Evolutionary conservation across 2,888 invertebrate genomes (phyloP).

Genomic region (Pristionchus maxplancki): DNA sequence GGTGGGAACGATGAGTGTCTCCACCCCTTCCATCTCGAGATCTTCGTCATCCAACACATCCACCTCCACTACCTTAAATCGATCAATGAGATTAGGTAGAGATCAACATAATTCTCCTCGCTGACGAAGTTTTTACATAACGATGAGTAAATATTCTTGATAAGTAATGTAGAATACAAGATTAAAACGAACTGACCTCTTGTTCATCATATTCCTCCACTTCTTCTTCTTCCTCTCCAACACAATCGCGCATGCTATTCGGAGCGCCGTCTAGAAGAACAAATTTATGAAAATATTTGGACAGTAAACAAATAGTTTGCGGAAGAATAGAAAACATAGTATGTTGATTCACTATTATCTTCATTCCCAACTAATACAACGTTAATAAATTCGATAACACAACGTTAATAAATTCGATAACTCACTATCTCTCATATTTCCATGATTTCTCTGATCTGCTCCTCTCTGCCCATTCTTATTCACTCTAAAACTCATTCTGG

Average conservation of each 20-base stretch:
- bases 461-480: conserved; percentile 15
- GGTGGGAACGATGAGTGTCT: not conserved
- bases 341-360: too few relatives aligned
- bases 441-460: not conserved
- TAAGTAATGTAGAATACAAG: too few relatives aligned
- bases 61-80: conserved; percentile 21
- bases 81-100: too few relatives aligned
- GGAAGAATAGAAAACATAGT: too few relatives aligned
- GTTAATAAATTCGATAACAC: not conserved
- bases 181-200: not conserved
- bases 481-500: not conserved
- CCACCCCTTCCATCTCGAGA: not conserved
- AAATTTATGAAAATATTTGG: too few relatives aligned
- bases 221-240: conserved; percentile 20
- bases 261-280: too few relatives aligned
- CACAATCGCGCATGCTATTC: not conserved
- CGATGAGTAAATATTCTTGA: too few relatives aligned
- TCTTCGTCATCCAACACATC: conserved; percentile 8
- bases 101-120: too few relatives aligned
- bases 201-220: conserved; percentile 22
- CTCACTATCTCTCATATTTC: not conserved
- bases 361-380: too few relatives aligned
- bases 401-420: not conserved
- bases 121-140: too few relatives aligned
- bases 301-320: too few relatives aligned